phyloP scores from a whole-genome alignment of 2,888 invertebrate genomes.

The Strigamia maritima region DNA sequence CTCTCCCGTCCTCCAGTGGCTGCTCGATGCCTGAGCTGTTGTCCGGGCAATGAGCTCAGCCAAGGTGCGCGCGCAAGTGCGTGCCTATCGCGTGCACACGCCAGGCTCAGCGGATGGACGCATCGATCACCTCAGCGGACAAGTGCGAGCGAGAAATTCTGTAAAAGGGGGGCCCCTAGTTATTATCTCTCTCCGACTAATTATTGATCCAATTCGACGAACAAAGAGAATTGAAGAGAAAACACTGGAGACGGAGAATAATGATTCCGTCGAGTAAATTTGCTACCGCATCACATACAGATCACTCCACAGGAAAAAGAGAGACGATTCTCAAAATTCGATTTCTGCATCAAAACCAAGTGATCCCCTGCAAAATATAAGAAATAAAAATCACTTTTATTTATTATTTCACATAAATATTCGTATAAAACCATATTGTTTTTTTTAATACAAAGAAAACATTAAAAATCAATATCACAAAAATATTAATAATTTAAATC shows the following conservation, averaged over 20 bases:
- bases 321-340: constrained; percentile 1
- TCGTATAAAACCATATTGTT: no score
- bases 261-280: not conserved
- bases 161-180: not conserved
- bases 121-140: constrained; percentile 32
- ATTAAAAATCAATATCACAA: no score
- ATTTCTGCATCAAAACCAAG: not conserved
- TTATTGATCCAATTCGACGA: constrained; percentile 32
- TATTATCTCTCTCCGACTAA: constrained; percentile 27
- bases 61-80: constrained; percentile 30
- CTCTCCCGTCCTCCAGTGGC: constrained; percentile 11
- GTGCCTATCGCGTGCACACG: constrained; percentile 30
- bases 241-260: constrained; percentile 10
- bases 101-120: constrained; percentile 32
- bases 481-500: no score
- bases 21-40: constrained; percentile 27
- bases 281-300: constrained; percentile 21
- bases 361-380: not conserved
- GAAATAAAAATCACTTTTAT: not conserved
- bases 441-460: no score
- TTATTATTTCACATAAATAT: not conserved
- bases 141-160: constrained; percentile 21
- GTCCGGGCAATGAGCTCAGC: constrained; percentile 24
- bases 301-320: not conserved
- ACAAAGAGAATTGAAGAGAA: constrained; percentile 29